Conservation (phyloP, 1,140 invertebrate genomes). For the Euborellia annulipes region DNA sequence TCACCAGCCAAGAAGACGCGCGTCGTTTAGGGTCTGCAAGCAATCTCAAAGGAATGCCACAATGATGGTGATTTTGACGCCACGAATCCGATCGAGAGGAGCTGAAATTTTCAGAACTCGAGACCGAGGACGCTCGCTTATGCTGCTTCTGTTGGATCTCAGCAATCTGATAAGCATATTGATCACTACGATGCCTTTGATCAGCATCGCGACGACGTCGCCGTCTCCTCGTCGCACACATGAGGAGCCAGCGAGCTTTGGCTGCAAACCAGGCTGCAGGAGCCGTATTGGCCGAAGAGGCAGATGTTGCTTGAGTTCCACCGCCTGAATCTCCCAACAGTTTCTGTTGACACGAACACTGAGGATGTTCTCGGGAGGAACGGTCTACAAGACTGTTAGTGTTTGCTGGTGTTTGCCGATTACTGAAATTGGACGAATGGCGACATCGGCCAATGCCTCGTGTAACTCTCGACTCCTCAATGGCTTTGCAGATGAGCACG, state of each 20-base stretch:
- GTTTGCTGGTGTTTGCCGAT: constrained; percentile 71
- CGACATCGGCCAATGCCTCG: constrained; percentile 69
- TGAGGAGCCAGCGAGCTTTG: constrained; percentile 27
- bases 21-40: constrained; percentile 52
- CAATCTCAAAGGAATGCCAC: constrained; percentile 53
- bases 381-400: constrained; percentile 70
- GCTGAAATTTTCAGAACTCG: constrained; percentile 77
- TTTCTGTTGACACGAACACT: constrained; percentile 55
- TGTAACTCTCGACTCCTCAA: constrained; percentile 81
- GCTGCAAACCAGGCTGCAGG: constrained; percentile 28
- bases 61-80: constrained; percentile 52
- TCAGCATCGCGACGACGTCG: constrained; percentile 11
- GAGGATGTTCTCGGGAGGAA: constrained; percentile 51
- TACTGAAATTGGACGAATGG: constrained; percentile 78
- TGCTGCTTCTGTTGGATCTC: constrained; percentile 59
- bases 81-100: constrained; percentile 70
- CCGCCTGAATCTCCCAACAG: constrained; percentile 32
- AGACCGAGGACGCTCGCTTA: constrained; percentile 62
- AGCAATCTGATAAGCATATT: constrained; percentile 64
- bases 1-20: constrained; percentile 72
- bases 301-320: constrained; percentile 14
- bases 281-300: constrained; percentile 21
- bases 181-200: constrained; percentile 34
- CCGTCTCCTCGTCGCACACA: constrained; percentile 23
- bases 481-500: constrained; percentile 84